Evolutionary conservation across 2,113 vertebrate genomes (phyloP).

Genomic region (Datnioides undecimradiatus): DNA sequence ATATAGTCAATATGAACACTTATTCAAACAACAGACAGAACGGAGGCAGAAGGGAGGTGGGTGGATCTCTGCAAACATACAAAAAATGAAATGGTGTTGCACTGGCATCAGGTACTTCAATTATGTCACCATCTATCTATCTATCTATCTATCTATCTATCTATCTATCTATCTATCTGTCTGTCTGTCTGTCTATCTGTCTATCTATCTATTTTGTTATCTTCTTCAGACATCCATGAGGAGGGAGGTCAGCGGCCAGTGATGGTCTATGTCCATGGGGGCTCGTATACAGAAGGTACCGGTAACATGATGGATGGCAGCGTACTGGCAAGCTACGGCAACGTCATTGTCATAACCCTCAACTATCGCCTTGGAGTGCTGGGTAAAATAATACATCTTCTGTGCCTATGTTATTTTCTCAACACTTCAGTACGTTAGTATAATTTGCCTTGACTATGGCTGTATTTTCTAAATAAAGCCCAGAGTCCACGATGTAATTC

Average conservation of each 20-base stretch:
- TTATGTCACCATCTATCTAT: constrained; percentile 38
- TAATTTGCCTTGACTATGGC: not conserved
- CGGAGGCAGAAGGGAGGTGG: constrained; percentile 19
- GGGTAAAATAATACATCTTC: constrained; percentile 79
- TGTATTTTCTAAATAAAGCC: not conserved
- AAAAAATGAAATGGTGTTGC: not conserved
- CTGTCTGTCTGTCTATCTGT: constrained; percentile 1
- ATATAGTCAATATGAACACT: not conserved
- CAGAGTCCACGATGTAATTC: too few relatives aligned
- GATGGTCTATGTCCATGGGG: constrained; percentile 97
- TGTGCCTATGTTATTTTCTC: constrained; percentile 27
- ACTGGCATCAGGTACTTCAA: constrained; percentile 5
- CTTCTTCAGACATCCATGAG: constrained; percentile 90
- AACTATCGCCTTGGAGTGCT: constrained; percentile 95
- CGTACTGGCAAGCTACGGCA: constrained; percentile 94
- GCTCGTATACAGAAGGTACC: constrained; percentile 95
- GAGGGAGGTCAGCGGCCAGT: constrained; percentile 92
- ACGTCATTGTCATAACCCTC: constrained; percentile 94
- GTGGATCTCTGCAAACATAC: constrained; percentile 21
- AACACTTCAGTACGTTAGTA: not conserved
- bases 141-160: constrained; percentile 33
- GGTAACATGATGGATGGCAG: constrained; percentile 98
- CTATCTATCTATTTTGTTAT: constrained; percentile 12
- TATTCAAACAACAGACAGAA: constrained; percentile 12
- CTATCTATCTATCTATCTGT: constrained; percentile 22